Base-by-base conservation (phyloP, 2,797 vertebrate genomes). In the Epinephelus coioides region DNA sequence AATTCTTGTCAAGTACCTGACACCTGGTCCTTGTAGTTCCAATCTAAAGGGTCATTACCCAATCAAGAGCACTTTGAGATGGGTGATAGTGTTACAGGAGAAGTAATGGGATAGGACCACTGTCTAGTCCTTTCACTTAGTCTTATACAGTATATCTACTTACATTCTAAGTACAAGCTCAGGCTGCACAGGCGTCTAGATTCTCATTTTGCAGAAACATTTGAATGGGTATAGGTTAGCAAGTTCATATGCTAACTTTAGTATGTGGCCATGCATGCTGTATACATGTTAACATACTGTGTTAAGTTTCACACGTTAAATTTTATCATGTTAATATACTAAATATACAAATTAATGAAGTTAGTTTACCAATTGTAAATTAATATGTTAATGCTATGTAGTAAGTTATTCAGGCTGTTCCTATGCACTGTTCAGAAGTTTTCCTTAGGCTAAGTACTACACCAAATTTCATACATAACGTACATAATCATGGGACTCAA, bases 11-110 rank as follows among this genome's bases (percentile, higher is more conserved):
- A 10, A 43, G 9, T 43, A 12, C 40, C 18, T 68, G 56, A n/a
- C 19, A 60, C 21, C 49, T 49, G 40, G 40, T 17, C 6, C 11
- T 47, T 34, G 6, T 40, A 49, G n/a, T 34, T 56, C 34, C 46
- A 38, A 59, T 65, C 19, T 10, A 25, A 49, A 19, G n/a, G 34
- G 19, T 38, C 62, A 76, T 80, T 73, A 76, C 21, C 70, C 62
- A 71, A 43, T 43, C 11, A 57, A 43, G 21, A 67, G 13, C 55
- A 44, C 79, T 44, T 40, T 56, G 47, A 47, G 38, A 71, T 4
- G 12, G 49, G 23, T 38, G 66, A 66, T 62, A 76, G n/a, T 18
- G 67, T 71, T 54, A 71, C 74, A 50, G 50, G 23, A 57, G 47
- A 43, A 14, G 77, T 30, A 80, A 83, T 14, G 30, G 14, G 57